phyloP scores from a whole-genome alignment of 2,888 invertebrate species.

The Acleris emargana region DNA sequence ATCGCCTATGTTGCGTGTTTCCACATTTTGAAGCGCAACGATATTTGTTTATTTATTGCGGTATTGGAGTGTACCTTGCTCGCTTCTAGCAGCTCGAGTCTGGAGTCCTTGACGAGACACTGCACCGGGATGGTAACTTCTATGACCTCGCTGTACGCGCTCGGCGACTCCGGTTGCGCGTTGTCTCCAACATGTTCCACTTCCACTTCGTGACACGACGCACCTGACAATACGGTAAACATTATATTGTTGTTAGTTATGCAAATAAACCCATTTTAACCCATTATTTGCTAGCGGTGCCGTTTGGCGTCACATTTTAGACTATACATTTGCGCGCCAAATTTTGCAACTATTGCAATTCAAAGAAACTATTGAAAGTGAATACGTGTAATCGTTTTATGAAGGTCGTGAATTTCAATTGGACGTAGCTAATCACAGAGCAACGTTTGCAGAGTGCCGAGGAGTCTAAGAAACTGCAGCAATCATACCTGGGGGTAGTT shows the following conservation, averaged over 20 bases:
- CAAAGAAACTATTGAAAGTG: too few relatives aligned
- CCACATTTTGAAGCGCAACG: not conserved
- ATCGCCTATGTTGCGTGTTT: not conserved
- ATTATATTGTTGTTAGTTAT: not conserved
- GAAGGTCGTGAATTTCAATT: too few relatives aligned
- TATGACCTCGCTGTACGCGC: constrained; percentile 83
- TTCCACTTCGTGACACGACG: constrained; percentile 57
- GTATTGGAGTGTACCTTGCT: constrained; percentile 87
- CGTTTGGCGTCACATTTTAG: too few relatives aligned
- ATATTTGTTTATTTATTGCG: not conserved
- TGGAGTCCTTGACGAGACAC: constrained; percentile 96
- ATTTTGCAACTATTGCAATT: too few relatives aligned
- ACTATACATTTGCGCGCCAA: too few relatives aligned
- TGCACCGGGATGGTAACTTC: constrained; percentile 98
- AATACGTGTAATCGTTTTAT: too few relatives aligned
- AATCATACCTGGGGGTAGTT: constrained; percentile 76
- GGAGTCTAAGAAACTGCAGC: too few relatives aligned
- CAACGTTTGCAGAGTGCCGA: too few relatives aligned
- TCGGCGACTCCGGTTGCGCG: constrained; percentile 52
- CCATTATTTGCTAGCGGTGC: too few relatives aligned
- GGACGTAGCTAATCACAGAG: too few relatives aligned
- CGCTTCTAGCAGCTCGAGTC: constrained; percentile 91
- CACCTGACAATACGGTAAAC: constrained; percentile 48
- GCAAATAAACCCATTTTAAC: not conserved
- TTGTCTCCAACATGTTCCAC: constrained; percentile 62